Conservation (phyloP, 2,797 vertebrate species). For the Melanotaenia maccullochi region DNA sequence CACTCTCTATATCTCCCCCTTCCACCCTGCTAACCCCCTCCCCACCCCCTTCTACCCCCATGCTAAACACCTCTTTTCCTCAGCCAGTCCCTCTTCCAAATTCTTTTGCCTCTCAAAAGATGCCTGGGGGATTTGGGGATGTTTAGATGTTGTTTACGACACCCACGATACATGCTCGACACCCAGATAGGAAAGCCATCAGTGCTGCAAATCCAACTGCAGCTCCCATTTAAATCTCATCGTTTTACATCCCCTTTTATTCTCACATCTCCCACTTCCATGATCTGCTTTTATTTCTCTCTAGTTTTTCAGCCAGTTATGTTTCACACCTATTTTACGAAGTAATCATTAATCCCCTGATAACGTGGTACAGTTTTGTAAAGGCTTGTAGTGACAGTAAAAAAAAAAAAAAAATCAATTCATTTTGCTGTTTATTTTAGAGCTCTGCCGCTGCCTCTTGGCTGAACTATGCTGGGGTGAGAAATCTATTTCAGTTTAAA, state of each 20-base stretch:
- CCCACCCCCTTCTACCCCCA: conserved; percentile 11
- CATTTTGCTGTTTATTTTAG: conserved; percentile 57
- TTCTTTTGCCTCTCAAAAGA: conserved; percentile 75
- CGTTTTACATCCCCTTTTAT: conserved; percentile 69
- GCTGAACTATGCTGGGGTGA: conserved; percentile 68
- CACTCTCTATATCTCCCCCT: conserved; percentile 67
- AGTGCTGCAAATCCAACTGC: conserved; percentile 58
- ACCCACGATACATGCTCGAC: conserved; percentile 73
- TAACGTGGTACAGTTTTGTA: conserved; percentile 59
- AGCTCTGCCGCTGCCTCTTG: conserved; percentile 69
- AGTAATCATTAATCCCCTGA: conserved; percentile 71
- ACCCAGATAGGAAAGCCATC: conserved; percentile 65
- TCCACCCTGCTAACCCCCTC: conserved; percentile 35
- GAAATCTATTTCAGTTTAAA: conserved; percentile 75
- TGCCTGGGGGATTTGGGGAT: conserved; percentile 74
- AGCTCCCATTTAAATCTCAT: conserved; percentile 64
- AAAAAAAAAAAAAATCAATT: conserved; percentile 41
- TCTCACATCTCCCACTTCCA: conserved; percentile 54
- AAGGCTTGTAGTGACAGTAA: conserved; percentile 47
- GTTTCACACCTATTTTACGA: conserved; percentile 55
- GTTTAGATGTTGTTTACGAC: conserved; percentile 77
- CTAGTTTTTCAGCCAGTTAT: conserved; percentile 55
- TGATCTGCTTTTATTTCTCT: conserved; percentile 62
- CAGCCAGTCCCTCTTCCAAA: conserved; percentile 63
- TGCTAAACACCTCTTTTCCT: conserved; percentile 62